A percentile compares a stretch with the other conserved stretches of the same genome.
These are phyloP conservation scores for Zaprionus lachaisei DNA, from an alignment of 1,140 invertebrate species.

Conservation along the genomic window DNA sequence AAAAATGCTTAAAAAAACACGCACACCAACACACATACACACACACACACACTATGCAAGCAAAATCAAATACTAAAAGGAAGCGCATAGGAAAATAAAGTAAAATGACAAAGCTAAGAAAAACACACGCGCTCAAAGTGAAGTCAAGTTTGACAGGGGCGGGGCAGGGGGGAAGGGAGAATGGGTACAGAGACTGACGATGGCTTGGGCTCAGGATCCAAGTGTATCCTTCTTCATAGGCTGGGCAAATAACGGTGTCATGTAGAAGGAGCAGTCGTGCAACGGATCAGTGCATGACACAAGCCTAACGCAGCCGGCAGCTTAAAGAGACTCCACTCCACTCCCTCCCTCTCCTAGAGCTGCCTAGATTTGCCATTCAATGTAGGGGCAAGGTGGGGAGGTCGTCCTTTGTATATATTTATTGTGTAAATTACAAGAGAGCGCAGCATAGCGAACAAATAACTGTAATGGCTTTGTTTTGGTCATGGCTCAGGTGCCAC, in stretches of 20 bases:
- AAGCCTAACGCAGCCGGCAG: constrained; percentile 14
- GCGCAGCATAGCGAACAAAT: constrained; percentile 78
- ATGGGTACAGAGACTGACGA: background rate
- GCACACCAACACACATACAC: background rate
- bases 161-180: background rate
- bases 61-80: constrained; percentile 40
- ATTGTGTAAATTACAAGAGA: constrained; percentile 78
- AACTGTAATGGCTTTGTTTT: constrained; percentile 82
- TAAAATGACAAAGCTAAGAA: constrained; percentile 67
- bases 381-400: background rate
- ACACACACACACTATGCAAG: constrained; percentile 3
- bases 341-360: background rate
- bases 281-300: constrained; percentile 43
- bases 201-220: background rate
- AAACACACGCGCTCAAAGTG: constrained; percentile 62
- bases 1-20: constrained; percentile 5
- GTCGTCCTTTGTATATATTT: constrained; percentile 76
- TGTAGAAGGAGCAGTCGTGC: constrained; percentile 39
- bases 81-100: constrained; percentile 68
- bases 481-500: constrained; percentile 76
- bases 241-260: constrained; percentile 59
- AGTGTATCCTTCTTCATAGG: constrained; percentile 37
- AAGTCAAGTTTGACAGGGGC: constrained; percentile 59
- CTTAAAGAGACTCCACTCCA: constrained; percentile 16
- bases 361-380: background rate